phyloP scores from a whole-genome alignment of 2,113 vertebrate genomes.

The Fulica atra region DNA sequence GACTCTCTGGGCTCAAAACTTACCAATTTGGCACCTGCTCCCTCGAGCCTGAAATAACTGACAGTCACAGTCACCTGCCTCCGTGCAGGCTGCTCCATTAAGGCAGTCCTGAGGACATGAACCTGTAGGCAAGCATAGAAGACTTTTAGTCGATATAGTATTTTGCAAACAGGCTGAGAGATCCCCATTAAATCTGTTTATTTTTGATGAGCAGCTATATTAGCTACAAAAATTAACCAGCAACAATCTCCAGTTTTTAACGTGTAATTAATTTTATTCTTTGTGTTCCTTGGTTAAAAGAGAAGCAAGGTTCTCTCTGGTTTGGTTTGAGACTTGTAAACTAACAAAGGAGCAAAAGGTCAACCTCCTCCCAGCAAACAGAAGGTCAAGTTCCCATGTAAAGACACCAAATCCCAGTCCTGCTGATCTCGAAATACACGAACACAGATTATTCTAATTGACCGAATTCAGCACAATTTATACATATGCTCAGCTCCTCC shows the following conservation, averaged over 20 bases:
- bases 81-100: slow-evolving; percentile 94
- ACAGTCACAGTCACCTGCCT: slow-evolving; percentile 91
- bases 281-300: slow-evolving; percentile 48
- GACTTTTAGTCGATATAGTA: neutral
- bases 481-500: neutral
- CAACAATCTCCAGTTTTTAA: neutral
- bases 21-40: slow-evolving; percentile 95
- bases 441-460: slow-evolving; percentile 22
- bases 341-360: slow-evolving; percentile 68
- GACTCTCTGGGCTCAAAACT: slow-evolving; percentile 66
- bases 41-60: slow-evolving; percentile 95
- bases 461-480: neutral
- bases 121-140: slow-evolving; percentile 60
- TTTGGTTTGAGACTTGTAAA: slow-evolving; percentile 53
- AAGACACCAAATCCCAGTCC: slow-evolving; percentile 67
- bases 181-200: slow-evolving; percentile 1
- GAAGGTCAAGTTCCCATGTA: slow-evolving; percentile 80
- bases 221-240: slow-evolving; percentile 50
- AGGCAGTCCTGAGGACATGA: slow-evolving; percentile 86
- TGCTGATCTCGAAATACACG: slow-evolving; percentile 60
- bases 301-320: neutral
- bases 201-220: neutral
- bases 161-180: slow-evolving; percentile 20
- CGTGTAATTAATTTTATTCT: slow-evolving; percentile 31
- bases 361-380: slow-evolving; percentile 66